These are phyloP conservation scores for Synanthedon vespiformis DNA, from an alignment of 2,888 invertebrate genomes.

Conservation along the genomic window DNA sequence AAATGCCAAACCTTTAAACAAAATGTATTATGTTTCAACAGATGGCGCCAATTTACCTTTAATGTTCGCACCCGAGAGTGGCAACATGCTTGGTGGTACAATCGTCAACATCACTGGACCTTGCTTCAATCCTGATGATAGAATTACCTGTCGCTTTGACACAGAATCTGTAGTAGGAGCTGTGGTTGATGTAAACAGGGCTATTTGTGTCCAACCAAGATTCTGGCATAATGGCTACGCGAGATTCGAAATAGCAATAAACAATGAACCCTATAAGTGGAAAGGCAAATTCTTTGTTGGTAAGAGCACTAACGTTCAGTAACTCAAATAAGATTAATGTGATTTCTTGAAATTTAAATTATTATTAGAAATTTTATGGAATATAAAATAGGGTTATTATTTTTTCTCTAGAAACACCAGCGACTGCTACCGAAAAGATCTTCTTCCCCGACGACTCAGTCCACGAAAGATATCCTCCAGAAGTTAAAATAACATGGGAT, in stretches of 20 bases:
- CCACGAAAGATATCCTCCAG: constrained; percentile 78
- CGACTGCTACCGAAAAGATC: constrained; percentile 86
- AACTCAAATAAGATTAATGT: not conserved
- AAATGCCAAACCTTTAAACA: too few species aligned
- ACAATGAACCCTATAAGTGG: constrained; percentile 87
- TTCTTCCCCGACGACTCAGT: constrained; percentile 81
- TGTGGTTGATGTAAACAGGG: constrained; percentile 83
- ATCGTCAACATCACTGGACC: constrained; percentile 97
- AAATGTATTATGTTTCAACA: constrained; percentile 24
- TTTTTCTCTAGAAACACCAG: constrained; percentile 80
- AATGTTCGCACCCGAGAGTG: constrained; percentile 93
- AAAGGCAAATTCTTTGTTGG: constrained; percentile 92
- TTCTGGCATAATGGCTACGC: constrained; percentile 91
- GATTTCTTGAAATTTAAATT: not conserved
- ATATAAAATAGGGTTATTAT: not conserved
- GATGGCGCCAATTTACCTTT: constrained; percentile 85
- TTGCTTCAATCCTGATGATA: constrained; percentile 83
- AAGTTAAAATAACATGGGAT: constrained; percentile 86
- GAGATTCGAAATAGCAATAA: constrained; percentile 86
- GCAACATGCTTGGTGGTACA: constrained; percentile 97
- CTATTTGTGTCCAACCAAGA: constrained; percentile 89
- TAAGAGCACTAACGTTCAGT: constrained; percentile 50
- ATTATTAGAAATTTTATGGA: not conserved
- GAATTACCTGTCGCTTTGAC: constrained; percentile 87
- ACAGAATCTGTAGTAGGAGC: constrained; percentile 82